Conservation (phyloP, 2,113 vertebrate species). For the Aptenodytes patagonicus region DNA sequence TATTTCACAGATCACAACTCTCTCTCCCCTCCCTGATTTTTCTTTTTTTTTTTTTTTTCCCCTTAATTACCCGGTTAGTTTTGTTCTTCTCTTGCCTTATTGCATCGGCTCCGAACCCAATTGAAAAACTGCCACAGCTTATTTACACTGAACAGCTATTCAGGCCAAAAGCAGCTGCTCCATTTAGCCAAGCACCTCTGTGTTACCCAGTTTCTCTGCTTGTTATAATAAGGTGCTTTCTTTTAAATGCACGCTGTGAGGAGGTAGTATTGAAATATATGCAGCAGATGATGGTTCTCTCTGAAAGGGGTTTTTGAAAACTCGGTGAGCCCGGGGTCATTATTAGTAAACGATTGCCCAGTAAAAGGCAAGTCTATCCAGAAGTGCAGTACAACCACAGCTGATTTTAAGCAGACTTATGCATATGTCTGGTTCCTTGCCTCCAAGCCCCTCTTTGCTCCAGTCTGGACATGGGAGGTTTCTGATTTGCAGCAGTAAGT, state of each 20-base stretch:
- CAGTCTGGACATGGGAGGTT: not conserved
- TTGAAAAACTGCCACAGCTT: not conserved
- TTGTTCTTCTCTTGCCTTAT: not conserved
- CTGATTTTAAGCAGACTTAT: not conserved
- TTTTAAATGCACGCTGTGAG: not conserved
- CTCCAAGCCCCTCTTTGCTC: not conserved
- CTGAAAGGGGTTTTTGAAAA: constrained; percentile 1
- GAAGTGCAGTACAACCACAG: not conserved
- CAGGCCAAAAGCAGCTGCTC: constrained; percentile 26
- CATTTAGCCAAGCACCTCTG: constrained; percentile 15
- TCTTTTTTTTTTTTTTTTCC: not conserved
- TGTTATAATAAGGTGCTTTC: constrained; percentile 22
- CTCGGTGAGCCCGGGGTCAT: not conserved
- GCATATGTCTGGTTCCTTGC: not conserved
- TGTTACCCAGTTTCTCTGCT: not conserved
- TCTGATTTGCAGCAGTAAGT: constrained; percentile 6
- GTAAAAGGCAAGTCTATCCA: not conserved
- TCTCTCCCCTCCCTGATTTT: not conserved
- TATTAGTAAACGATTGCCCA: not conserved
- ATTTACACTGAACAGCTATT: constrained; percentile 14
- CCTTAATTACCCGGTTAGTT: not conserved
- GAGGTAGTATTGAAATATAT: not conserved
- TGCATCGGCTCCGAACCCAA: not conserved
- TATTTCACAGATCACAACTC: not conserved
- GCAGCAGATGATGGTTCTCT: not conserved